phyloP scores from a whole-genome alignment of 2,888 invertebrate species.

The Tenthredo mesomela region DNA sequence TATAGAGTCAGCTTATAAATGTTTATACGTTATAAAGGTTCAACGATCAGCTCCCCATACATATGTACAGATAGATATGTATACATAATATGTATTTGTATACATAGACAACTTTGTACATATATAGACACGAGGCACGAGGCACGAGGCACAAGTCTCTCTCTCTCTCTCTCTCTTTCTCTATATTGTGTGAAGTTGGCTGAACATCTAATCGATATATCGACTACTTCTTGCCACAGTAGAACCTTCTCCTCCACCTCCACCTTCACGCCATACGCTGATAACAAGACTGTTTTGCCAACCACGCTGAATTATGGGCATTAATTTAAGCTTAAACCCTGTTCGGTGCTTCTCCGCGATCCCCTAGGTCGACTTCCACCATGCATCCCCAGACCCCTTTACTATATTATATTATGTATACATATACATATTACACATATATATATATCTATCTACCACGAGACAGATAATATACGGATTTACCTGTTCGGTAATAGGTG shows the following conservation, averaged over 20 bases:
- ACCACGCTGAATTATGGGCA: conserved; percentile 64
- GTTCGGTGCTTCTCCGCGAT: neutral
- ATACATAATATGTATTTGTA: neutral
- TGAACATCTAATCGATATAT: conserved; percentile 71
- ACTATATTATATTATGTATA: neutral
- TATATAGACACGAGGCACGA: conserved; percentile 7
- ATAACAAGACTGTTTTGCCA: conserved; percentile 71
- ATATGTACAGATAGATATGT: neutral
- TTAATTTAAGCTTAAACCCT: conserved; percentile 63
- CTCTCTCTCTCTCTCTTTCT: neutral
- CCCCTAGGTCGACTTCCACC: conserved; percentile 6
- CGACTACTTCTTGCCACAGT: conserved; percentile 67
- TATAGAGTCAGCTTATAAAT: conserved; percentile 12
- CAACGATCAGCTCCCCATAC: conserved; percentile 12
- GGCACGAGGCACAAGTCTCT: too few relatives aligned
- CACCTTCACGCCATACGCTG: conserved; percentile 72
- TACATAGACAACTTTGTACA: neutral
- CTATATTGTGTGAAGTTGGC: conserved; percentile 48
- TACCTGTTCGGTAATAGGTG: neutral
- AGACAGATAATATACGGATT: neutral
- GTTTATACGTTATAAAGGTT: conserved; percentile 26
- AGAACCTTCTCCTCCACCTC: conserved; percentile 57
- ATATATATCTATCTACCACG: too few relatives aligned
- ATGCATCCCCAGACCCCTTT: neutral
- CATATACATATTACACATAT: neutral